phyloP scores from a whole-genome alignment of 2,888 invertebrate genomes.

The Smittia aterrima region DNA sequence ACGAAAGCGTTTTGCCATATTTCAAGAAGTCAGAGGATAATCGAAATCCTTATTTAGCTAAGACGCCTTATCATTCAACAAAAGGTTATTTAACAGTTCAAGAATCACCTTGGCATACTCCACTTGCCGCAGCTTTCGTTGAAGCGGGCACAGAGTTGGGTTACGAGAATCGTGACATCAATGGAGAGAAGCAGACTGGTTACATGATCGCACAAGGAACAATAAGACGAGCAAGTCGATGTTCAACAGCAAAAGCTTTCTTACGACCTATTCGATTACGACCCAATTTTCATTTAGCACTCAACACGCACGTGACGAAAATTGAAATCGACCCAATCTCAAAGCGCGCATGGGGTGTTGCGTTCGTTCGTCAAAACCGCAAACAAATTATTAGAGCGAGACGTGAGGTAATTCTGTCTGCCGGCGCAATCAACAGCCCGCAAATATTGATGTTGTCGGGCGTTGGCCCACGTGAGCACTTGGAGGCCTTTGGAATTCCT shows the following conservation, averaged over 20 bases:
- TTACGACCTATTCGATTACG: slow-evolving; percentile 73
- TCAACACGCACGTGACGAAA: slow-evolving; percentile 75
- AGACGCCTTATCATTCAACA: slow-evolving; percentile 65
- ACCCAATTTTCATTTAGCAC: slow-evolving; percentile 75
- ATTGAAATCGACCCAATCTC: slow-evolving; percentile 71
- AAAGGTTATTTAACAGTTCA: slow-evolving; percentile 77
- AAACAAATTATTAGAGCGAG: slow-evolving; percentile 69
- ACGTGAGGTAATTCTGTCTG: slow-evolving; percentile 82
- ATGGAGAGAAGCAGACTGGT: slow-evolving; percentile 75
- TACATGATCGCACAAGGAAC: slow-evolving; percentile 83
- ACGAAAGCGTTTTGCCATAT: slow-evolving; percentile 77
- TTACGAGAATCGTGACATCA: slow-evolving; percentile 78
- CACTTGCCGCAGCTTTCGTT: slow-evolving; percentile 76
- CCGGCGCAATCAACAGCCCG: slow-evolving; percentile 88
- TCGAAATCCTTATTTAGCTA: slow-evolving; percentile 76
- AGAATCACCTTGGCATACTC: slow-evolving; percentile 82
- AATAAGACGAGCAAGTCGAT: slow-evolving; percentile 72
- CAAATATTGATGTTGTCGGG: slow-evolving; percentile 91
- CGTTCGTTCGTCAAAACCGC: slow-evolving; percentile 72
- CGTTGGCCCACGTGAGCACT: slow-evolving; percentile 69
- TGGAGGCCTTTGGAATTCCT: slow-evolving; percentile 67
- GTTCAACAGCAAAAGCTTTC: slow-evolving; percentile 86
- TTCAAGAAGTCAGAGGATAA: slow-evolving; percentile 90
- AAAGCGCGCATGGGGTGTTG: slow-evolving; percentile 75
- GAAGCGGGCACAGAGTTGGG: slow-evolving; percentile 80